Evolutionary conservation across 2,113 vertebrate genomes (phyloP), one percentile per base, ranked within the genome.

Genomic region (Accipiter virgatus): DNA sequence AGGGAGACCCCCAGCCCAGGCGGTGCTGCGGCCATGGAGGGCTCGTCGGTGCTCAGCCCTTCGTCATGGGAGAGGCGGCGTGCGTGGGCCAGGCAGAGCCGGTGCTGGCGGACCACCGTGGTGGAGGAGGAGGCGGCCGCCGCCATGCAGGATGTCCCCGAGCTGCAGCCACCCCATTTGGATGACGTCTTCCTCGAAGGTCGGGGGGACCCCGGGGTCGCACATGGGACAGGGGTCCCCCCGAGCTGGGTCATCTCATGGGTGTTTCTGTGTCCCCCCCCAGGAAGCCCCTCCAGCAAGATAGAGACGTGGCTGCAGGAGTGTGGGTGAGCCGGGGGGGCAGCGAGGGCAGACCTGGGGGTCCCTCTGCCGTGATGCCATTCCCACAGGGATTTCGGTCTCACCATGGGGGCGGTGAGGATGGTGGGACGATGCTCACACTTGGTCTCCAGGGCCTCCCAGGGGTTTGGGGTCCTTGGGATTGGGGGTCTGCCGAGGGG

Each of bases 111-210:
- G 73, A 98, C 97, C 16, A 88, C 98, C 58, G 97, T 98, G 82
- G 96, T 98, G 16, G 93, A 94, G 78, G 98, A 98, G 42, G 95
- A 97, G 6, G 95, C 50, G 3, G 79, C 82, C 2, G 74, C 95
- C 1, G 80, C 63, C 56, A 52, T 95, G 38, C 95, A 78, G 74
- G 94, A 96, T 10, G 43, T 79, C 65, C 79, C 91, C 2, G 96
- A 95, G 45, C 75, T 80, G 6, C 94, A 80, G 78, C 96, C 96
- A 2, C 89, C 97, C 32, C 93, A 72, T 61, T 50, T 93, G 82
- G 98, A 99, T 8, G 97, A 98, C 3, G 98, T 98, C 61, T 99
- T 98, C 90, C 97, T 98, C 15, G 98, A 98, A 68, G 98, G 99
- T 99, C 45, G 25, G 94, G 59, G 25, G 32, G 5, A 14, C 23